Evolutionary conservation across 2,113 vertebrate genomes (phyloP), one percentile per base, ranked within the genome.

Genomic region (Regulus satrapa): DNA sequence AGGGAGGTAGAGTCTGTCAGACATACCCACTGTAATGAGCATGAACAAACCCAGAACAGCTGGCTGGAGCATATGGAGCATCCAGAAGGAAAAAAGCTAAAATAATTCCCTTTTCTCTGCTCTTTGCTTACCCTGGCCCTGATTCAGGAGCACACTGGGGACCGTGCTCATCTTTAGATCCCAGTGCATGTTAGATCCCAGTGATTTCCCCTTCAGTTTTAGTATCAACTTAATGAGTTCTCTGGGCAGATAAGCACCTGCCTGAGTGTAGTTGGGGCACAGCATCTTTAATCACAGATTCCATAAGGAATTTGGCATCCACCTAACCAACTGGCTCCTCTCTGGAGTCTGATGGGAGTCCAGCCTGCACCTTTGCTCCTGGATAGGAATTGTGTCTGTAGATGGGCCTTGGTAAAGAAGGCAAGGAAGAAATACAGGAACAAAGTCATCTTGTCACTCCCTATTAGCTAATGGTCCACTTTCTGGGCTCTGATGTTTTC

Each of bases 21-120:
- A 93, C 64, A 55, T 48, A 45, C 92, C 89, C 82, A 58, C 93
- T 71, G 34, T 69, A 77, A 85, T 93, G 94, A 89, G 85, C 15
- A 41, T 34, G 88, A 95, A 80, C 78, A 96, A 90, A 94, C 88
- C 74, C 87, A 88, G 24, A 96, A 94, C 96, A 95, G 95, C 96
- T 96, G 92, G 88, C 78, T 95, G 75, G 8, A 93, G 71, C 95
- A 95, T 96, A 96, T 95, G 94, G 95, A 96, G 63, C 88, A 94
- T 92, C 94, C 96, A 95, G 92, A 96, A 97, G 95, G 93, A 88
- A 95, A 81, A 95, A 89, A 92, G 82, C 92, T 96, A 89, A 96
- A 96, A 96, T 95, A 96, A 95, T 93, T 95, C 96, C 96, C 91
- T 94, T 96, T 94, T 81, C 95, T 94, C 75, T 88, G 85, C 85